A percentile compares a stretch with the other conserved stretches of the same genome.
These are phyloP conservation scores for Clarias magur DNA, from an alignment of 2,113 vertebrate genomes.

Conservation along the genomic window DNA sequence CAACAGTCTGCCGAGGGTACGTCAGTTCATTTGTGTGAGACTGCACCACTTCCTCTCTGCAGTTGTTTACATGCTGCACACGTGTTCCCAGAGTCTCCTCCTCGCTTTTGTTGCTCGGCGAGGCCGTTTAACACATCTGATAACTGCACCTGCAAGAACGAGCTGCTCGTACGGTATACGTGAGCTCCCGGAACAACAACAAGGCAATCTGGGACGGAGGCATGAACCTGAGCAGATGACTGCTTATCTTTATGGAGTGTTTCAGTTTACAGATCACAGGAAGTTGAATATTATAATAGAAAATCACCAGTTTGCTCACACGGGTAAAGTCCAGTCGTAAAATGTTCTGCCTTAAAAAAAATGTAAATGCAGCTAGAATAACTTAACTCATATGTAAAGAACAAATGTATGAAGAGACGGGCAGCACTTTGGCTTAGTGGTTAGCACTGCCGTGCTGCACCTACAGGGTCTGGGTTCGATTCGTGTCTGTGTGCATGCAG, in stretches of 20 bases:
- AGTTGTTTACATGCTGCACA: conserved; percentile 75
- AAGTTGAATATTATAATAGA: not conserved
- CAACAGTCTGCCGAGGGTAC: conserved; percentile 50
- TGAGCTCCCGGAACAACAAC: conserved; percentile 21
- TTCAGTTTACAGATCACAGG: not conserved
- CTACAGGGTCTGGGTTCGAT: too few species aligned
- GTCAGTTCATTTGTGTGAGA: conserved; percentile 63
- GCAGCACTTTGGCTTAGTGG: too few species aligned
- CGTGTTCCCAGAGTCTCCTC: conserved; percentile 60
- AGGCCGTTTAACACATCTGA: conserved; percentile 29
- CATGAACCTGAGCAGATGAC: not conserved
- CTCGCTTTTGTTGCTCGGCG: conserved; percentile 28
- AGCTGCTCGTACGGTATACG: conserved; percentile 4
- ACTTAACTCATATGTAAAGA: not conserved
- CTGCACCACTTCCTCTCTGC: conserved; percentile 69
- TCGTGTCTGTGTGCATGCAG: too few species aligned
- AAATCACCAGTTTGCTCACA: too few species aligned
- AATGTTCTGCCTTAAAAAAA: not conserved
- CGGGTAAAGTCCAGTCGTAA: not conserved
- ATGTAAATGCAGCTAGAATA: not conserved
- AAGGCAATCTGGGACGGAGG: not conserved
- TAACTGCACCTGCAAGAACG: not conserved
- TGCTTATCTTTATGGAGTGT: too few species aligned
- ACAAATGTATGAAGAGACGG: not conserved
- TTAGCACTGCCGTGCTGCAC: too few species aligned